A percentile compares a stretch with the other conserved stretches of the same genome.
phyloP scores from a whole-genome alignment of 1,140 invertebrate genomes.

The Diprion similis region DNA sequence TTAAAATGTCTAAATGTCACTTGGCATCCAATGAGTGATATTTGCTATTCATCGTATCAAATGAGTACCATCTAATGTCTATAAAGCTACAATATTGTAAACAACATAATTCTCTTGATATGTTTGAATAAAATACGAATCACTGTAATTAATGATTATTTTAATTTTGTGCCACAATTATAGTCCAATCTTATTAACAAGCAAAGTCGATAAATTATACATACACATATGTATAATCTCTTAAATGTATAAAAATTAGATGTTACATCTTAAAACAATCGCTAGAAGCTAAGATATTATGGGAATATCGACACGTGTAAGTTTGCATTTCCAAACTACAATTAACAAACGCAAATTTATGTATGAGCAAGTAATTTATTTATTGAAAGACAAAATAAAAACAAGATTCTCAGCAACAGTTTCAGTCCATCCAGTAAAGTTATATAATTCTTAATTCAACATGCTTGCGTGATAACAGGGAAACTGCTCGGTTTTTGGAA shows the following conservation, averaged over 20 bases:
- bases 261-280: no score
- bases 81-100: conserved; percentile 17
- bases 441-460: not conserved
- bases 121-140: not conserved
- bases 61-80: not conserved
- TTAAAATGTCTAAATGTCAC: not conserved
- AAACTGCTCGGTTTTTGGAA: no score
- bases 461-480: no score
- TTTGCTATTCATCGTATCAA: not conserved
- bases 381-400: not conserved
- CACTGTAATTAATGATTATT: no score
- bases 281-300: no score
- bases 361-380: not conserved
- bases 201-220: no score
- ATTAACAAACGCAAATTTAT: not conserved
- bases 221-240: no score
- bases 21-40: not conserved
- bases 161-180: no score
- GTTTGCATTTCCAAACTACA: not conserved
- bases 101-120: conserved; percentile 32
- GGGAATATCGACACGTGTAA: not conserved
- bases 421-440: not conserved
- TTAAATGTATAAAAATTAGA: no score
- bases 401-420: not conserved
- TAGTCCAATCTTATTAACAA: no score